Conservation (phyloP, 23 tunicate genomes). For the Pegea sp. region DNA sequence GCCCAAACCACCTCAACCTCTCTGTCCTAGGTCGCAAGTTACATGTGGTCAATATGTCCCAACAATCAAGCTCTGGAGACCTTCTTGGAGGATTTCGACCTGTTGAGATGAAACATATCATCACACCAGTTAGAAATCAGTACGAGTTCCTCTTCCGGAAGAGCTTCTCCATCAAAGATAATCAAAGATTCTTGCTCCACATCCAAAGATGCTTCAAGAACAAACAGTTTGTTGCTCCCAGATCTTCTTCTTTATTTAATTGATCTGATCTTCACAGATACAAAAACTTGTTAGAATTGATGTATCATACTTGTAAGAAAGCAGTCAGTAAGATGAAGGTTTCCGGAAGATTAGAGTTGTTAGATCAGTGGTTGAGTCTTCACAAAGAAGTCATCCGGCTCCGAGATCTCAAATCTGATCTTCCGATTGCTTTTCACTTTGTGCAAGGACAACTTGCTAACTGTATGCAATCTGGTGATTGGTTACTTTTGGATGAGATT, state of each 20-base stretch:
- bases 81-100: conserved; percentile 79
- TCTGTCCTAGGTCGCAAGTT: conserved; percentile 27
- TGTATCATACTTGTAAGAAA: conserved; percentile 24
- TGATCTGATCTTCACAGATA: conserved; percentile 10
- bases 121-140: conserved; percentile 44
- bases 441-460: conserved; percentile 65
- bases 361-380: no score
- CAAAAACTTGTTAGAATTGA: conserved; percentile 27
- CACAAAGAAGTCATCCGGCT: no score
- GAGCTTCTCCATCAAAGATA: conserved; percentile 41
- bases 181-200: conserved; percentile 41
- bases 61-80: conserved; percentile 75
- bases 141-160: conserved; percentile 35
- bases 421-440: conserved; percentile 66
- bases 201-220: conserved; percentile 39
- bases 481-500: conserved; percentile 92
- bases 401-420: conserved; percentile 51
- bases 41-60: conserved; percentile 92
- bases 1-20: no score
- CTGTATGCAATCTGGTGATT: conserved; percentile 56
- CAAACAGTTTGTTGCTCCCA: conserved; percentile 13
- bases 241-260: neutral
- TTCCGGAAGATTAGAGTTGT: no score
- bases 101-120: conserved; percentile 31
- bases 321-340: no score